Conservation (phyloP, 2,113 vertebrate species). For the Kobus ellipsiprymnus region DNA sequence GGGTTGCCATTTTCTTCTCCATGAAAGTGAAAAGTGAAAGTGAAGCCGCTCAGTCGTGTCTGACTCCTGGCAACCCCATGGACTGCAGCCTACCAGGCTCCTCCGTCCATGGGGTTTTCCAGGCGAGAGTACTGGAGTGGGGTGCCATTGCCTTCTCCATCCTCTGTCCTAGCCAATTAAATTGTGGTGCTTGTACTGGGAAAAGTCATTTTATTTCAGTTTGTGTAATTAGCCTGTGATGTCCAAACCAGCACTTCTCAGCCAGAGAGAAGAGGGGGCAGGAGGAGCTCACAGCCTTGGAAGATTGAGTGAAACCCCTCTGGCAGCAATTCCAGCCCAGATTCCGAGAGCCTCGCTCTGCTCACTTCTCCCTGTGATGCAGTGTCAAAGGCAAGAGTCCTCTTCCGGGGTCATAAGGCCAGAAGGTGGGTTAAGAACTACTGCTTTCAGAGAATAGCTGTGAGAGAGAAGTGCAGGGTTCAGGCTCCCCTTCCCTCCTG, state of each 20-base stretch:
- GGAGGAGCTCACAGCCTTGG: background rate
- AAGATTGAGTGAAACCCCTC: background rate
- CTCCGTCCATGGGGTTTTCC: too few species aligned
- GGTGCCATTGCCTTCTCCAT: background rate
- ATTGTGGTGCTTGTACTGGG: background rate
- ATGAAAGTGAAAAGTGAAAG: too few species aligned
- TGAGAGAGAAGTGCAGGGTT: background rate
- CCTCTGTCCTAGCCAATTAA: background rate
- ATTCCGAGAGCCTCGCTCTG: background rate
- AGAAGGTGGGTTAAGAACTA: background rate
- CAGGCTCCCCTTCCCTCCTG: background rate
- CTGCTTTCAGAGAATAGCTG: background rate
- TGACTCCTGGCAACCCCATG: too few species aligned
- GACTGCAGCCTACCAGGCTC: too few species aligned
- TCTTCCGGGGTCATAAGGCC: background rate
- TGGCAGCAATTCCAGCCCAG: background rate
- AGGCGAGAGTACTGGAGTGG: too few species aligned
- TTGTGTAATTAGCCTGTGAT: background rate
- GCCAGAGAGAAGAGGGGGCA: background rate
- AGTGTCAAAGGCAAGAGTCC: background rate
- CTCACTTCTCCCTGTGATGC: background rate
- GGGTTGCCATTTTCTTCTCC: too few species aligned
- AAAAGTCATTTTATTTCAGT: background rate
- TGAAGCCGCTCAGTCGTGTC: too few species aligned
- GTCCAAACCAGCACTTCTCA: background rate